Conservation (phyloP, 2,113 vertebrate species). For the Todiramphus saurophagus region DNA sequence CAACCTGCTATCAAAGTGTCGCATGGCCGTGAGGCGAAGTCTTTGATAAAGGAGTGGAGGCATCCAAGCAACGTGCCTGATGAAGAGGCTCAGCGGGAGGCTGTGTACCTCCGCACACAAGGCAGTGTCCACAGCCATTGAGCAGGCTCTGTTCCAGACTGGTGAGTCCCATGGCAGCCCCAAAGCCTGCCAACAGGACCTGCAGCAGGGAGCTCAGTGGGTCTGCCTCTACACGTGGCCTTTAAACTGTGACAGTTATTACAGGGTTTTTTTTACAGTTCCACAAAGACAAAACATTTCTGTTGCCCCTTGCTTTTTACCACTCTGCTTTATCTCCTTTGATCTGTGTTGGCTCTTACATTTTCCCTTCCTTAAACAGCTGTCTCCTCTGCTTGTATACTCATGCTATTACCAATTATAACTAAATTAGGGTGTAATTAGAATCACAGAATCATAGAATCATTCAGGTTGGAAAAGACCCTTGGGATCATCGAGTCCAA, state of each 20-base stretch:
- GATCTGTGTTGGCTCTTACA: neutral
- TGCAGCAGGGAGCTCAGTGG: neutral
- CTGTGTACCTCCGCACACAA: rapidly evolving
- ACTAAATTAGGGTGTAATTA: neutral
- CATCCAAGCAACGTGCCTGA: neutral
- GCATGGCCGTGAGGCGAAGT: neutral
- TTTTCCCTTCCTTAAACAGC: neutral
- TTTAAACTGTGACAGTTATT: neutral
- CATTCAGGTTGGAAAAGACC: no score
- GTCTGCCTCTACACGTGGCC: neutral
- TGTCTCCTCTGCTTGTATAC: neutral
- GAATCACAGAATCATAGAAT: no score
- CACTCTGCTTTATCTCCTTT: neutral
- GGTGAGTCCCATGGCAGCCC: neutral
- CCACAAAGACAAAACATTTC: neutral
- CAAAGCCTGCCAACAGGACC: neutral
- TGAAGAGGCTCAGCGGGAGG: rapidly evolving
- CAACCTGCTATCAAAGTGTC: neutral
- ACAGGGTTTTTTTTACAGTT: neutral
- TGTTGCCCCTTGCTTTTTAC: neutral
- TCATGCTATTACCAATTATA: neutral
- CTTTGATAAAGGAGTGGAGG: neutral
- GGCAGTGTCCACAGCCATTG: neutral
- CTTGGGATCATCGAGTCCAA: no score
- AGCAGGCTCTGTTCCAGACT: neutral